Evolutionary conservation across 2,113 vertebrate genomes (phyloP).

Genomic region (Myrmecophaga tridactyla): DNA sequence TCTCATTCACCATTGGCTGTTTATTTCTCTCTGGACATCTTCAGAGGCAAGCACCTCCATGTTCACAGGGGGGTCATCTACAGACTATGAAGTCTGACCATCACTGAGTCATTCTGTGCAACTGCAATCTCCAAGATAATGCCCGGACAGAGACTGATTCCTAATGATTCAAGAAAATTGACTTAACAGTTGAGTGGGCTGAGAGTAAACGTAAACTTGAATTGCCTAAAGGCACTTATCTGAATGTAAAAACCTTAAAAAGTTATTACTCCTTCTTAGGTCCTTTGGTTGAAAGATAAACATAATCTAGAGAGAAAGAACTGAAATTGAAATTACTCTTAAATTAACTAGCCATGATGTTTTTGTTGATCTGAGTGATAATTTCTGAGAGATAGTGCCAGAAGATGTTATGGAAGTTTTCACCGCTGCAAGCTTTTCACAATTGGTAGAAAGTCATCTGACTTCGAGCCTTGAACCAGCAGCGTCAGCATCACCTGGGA

Average conservation of each 20-base stretch:
- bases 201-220: background rate
- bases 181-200: background rate
- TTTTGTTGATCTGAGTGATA: background rate
- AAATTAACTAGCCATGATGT: background rate
- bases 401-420: background rate
- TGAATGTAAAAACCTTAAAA: background rate
- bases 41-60: background rate
- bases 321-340: background rate
- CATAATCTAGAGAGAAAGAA: background rate
- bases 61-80: background rate
- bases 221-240: background rate
- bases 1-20: background rate
- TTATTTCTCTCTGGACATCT: background rate
- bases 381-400: background rate
- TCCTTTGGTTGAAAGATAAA: background rate
- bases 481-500: background rate
- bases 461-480: background rate
- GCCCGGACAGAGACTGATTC: background rate
- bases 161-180: background rate
- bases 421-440: background rate
- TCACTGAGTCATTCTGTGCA: background rate
- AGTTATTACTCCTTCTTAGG: background rate
- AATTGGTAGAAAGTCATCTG: background rate
- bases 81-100: background rate
- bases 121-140: background rate